phyloP scores from a whole-genome alignment of 2,113 vertebrate species.

The Entelurus aequoreus region DNA sequence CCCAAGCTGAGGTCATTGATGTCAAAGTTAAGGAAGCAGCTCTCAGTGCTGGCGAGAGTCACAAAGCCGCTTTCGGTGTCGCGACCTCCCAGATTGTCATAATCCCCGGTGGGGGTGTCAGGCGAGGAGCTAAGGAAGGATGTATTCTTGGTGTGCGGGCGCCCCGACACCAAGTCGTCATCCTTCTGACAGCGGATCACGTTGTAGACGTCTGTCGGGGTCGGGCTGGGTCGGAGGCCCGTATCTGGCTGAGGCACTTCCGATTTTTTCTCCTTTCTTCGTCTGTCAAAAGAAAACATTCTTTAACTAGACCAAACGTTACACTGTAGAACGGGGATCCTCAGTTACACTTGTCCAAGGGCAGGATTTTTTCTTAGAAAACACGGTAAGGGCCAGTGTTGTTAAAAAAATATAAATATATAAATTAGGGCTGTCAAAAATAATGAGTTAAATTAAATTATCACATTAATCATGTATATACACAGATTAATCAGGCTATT shows the following conservation, averaged over 20 bases:
- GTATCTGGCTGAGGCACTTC: slow-evolving; percentile 68
- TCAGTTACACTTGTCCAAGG: not conserved
- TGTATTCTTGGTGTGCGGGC: slow-evolving; percentile 83
- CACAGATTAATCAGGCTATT: too few species aligned
- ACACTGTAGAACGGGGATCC: too few species aligned
- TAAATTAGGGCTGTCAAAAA: too few species aligned
- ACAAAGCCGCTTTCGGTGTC: slow-evolving; percentile 79
- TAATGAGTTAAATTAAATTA: too few species aligned
- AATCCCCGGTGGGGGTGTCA: slow-evolving; percentile 71
- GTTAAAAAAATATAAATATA: too few species aligned
- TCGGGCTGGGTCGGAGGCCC: slow-evolving; percentile 62
- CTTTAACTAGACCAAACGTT: not conserved
- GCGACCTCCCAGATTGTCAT: slow-evolving; percentile 70
- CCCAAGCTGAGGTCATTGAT: slow-evolving; percentile 79
- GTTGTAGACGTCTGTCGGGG: slow-evolving; percentile 78
- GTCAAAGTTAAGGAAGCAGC: slow-evolving; percentile 87
- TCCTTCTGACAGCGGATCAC: slow-evolving; percentile 83
- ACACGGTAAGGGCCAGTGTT: too few species aligned
- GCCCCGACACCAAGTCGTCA: slow-evolving; percentile 79
- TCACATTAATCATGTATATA: too few species aligned
- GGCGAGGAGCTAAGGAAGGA: slow-evolving; percentile 81
- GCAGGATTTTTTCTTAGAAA: too few species aligned
- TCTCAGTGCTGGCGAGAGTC: slow-evolving; percentile 77
- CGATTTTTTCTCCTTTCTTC: slow-evolving; percentile 63
- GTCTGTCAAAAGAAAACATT: slow-evolving; percentile 38